A percentile compares a stretch with the other conserved stretches of the same genome.
Evolutionary conservation across 2,113 vertebrate genomes (phyloP).

Genomic region (Micromys minutus): DNA sequence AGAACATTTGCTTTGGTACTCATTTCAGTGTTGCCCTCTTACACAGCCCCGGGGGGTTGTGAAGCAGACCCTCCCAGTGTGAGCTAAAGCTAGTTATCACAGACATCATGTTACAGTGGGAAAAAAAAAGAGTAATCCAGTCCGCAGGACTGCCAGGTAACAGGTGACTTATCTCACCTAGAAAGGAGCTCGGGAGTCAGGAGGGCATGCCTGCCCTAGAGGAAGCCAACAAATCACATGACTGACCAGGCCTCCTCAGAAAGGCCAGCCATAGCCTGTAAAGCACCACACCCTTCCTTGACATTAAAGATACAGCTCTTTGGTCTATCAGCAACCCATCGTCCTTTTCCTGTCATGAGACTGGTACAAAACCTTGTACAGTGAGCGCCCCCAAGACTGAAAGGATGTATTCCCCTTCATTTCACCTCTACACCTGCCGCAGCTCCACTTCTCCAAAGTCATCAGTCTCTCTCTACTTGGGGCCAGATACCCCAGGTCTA

Average conservation of each 20-base stretch:
- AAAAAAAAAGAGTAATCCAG: too few relatives aligned
- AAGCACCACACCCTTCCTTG: neutral
- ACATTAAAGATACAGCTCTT: neutral
- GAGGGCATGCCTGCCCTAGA: neutral
- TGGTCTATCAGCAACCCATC: neutral
- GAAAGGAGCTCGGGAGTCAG: too few relatives aligned
- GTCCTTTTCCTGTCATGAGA: neutral
- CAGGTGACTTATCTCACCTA: too few relatives aligned
- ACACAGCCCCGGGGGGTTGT: neutral
- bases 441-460: neutral
- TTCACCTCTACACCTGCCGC: neutral
- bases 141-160: too few relatives aligned
- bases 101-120: too few relatives aligned
- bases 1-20: neutral
- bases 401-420: neutral
- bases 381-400: neutral
- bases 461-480: neutral
- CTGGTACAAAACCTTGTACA: neutral
- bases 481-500: neutral
- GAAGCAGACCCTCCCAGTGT: too few relatives aligned
- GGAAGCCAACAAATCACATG: neutral
- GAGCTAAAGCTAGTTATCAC: too few relatives aligned
- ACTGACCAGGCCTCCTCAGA: neutral
- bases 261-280: fast-evolving
- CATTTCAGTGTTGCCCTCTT: neutral